Percentiles rank a stretch among this genome's conserved stretches.
Conservation (phyloP, 92 coral and sea anemone species). For the Metridium senile region DNA sequence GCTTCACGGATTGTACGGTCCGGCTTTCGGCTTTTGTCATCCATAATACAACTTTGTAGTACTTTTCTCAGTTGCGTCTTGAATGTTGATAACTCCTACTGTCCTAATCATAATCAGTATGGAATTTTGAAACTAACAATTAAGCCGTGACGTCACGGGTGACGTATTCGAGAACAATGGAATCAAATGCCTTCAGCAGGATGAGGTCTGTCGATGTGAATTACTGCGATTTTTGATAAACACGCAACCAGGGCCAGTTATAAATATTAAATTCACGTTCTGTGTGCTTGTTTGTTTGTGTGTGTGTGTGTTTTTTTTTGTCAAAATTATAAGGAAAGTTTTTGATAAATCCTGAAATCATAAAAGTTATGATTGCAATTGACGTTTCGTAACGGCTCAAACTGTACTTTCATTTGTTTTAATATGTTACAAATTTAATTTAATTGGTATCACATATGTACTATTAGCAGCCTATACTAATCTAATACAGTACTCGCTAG, state of each 20-base stretch:
- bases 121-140: background rate
- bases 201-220: background rate
- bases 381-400: no score
- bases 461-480: no score
- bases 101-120: background rate
- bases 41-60: conserved; percentile 13
- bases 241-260: background rate
- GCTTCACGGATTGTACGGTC: conserved; percentile 4
- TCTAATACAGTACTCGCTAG: no score
- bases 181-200: background rate
- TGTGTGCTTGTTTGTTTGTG: no score
- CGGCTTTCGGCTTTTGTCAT: background rate
- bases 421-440: no score
- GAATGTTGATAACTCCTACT: background rate
- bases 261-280: no score
- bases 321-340: no score
- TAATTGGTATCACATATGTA: no score
- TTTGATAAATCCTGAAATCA: no score
- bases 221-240: background rate
- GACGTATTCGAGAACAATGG: background rate
- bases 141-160: background rate
- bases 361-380: no score
- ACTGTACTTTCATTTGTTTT: no score
- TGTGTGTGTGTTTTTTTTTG: no score
- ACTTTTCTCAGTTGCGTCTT: background rate